Percentiles rank a stretch among this genome's conserved stretches.
These are phyloP conservation scores for Propsilocerus akamusi DNA, from an alignment of 1,140 invertebrate genomes.

Conservation along the genomic window DNA sequence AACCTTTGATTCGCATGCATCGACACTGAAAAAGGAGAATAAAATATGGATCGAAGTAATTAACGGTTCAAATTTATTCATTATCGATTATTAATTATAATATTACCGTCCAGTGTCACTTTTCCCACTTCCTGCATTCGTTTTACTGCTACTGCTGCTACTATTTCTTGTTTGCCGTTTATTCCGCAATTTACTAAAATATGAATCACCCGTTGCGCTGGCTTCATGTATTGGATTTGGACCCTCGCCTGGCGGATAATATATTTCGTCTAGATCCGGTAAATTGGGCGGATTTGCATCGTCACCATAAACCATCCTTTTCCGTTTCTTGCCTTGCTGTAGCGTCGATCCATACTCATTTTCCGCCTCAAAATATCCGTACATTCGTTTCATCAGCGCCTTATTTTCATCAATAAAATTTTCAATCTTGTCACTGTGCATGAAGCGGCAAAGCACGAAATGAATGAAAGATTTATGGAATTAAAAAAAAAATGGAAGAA, in stretches of 20 bases:
- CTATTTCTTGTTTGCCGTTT: slow-evolving; percentile 27
- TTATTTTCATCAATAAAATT: slow-evolving; percentile 86
- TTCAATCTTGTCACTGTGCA: slow-evolving; percentile 65
- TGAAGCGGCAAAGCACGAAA: background rate
- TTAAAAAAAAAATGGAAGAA: background rate
- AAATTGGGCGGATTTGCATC: slow-evolving; percentile 27
- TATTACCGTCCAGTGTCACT: slow-evolving; percentile 37
- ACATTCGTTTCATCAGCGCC: slow-evolving; percentile 81
- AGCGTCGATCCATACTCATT: slow-evolving; percentile 30
- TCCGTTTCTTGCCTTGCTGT: slow-evolving; percentile 27
- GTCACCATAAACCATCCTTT: slow-evolving; percentile 28
- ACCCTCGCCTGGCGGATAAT: slow-evolving; percentile 18
- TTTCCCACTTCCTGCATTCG: slow-evolving; percentile 11
- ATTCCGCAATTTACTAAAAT: slow-evolving; percentile 29
- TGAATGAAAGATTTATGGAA: background rate
- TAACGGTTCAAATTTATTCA: background rate
- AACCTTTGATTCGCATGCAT: slow-evolving; percentile 79
- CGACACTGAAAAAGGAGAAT: slow-evolving; percentile 38
- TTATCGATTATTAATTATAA: background rate
- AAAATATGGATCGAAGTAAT: too few relatives aligned
- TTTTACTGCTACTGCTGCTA: slow-evolving; percentile 27
- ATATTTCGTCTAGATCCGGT: slow-evolving; percentile 24
- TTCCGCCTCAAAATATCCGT: slow-evolving; percentile 60
- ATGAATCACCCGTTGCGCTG: slow-evolving; percentile 26
- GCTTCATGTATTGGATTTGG: slow-evolving; percentile 13